Percentiles rank a stretch among this genome's conserved stretches.
phyloP scores from a whole-genome alignment of 2,797 vertebrate genomes.

The Cottoperca gobio region DNA sequence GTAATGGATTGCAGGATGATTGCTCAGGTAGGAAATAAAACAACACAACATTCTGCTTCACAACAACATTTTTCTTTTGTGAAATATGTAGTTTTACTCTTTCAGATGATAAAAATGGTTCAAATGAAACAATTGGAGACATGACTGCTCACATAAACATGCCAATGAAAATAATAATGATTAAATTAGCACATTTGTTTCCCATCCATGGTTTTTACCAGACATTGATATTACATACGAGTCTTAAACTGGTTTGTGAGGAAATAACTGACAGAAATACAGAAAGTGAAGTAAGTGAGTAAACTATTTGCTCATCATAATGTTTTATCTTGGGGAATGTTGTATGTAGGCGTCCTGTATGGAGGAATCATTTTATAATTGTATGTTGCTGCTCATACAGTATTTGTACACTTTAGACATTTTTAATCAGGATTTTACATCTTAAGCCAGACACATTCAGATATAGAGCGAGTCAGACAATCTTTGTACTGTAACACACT shows the following conservation, averaged over 20 bases:
- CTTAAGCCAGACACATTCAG: neutral
- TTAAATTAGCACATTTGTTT: neutral
- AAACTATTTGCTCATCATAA: neutral
- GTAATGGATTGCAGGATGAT: neutral
- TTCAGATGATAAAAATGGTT: neutral
- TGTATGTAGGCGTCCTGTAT: neutral
- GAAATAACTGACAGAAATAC: neutral
- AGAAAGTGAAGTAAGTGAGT: neutral
- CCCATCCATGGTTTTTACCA: neutral
- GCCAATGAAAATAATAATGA: neutral
- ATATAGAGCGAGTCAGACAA: neutral
- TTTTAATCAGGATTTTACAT: neutral
- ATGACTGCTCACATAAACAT: neutral
- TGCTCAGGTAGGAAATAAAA: neutral
- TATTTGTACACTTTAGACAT: neutral
- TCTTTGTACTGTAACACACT: slow-evolving; percentile 26
- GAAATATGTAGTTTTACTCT: neutral
- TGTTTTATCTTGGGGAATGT: neutral
- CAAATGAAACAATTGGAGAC: neutral
- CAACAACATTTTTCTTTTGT: neutral
- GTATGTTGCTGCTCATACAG: neutral
- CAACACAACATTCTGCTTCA: neutral
- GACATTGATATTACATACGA: neutral
- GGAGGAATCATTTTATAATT: neutral
- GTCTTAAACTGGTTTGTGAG: neutral